A percentile compares a stretch with the other conserved stretches of the same genome.
phyloP scores from a whole-genome alignment of 2,113 vertebrate species.

The Atherinomorus stipes region DNA sequence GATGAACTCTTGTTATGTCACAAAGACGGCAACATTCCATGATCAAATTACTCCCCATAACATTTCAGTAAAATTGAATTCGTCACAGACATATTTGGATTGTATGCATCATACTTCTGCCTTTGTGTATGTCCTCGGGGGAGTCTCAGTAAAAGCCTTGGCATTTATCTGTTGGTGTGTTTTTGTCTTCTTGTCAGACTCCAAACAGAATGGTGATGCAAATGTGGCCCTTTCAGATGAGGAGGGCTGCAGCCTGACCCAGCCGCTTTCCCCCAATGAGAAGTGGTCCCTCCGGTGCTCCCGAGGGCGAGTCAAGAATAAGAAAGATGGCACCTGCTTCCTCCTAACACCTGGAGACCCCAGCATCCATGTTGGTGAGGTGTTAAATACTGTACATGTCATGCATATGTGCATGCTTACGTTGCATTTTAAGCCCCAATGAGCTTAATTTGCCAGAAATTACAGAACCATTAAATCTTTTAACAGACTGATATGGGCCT shows the following conservation, averaged over 20 bases:
- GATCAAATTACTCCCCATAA: conserved; percentile 55
- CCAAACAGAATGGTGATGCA: conserved; percentile 96
- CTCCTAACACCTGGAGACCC: conserved; percentile 88
- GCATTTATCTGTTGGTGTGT: conserved; percentile 55
- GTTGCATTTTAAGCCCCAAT: neutral
- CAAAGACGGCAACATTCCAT: conserved; percentile 19
- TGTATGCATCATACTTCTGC: conserved; percentile 38
- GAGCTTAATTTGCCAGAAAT: too few relatives aligned
- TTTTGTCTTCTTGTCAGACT: conserved; percentile 83
- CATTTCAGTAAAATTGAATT: conserved; percentile 62
- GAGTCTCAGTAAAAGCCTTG: conserved; percentile 69
- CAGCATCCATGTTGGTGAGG: conserved; percentile 87
- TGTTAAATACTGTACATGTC: neutral
- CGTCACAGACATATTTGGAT: conserved; percentile 43
- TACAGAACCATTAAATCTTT: too few relatives aligned
- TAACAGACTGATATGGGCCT: too few relatives aligned
- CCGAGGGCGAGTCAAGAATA: conserved; percentile 88
- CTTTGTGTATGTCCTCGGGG: conserved; percentile 39
- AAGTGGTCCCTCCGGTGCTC: conserved; percentile 85
- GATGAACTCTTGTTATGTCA: conserved; percentile 33
- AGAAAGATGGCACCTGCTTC: conserved; percentile 93
- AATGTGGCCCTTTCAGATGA: conserved; percentile 90
- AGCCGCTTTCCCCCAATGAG: conserved; percentile 89
- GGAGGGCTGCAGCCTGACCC: conserved; percentile 86
- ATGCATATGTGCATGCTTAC: neutral